These are phyloP conservation scores for Conger conger DNA, from an alignment of 2,113 vertebrate species.

Conservation along the genomic window DNA sequence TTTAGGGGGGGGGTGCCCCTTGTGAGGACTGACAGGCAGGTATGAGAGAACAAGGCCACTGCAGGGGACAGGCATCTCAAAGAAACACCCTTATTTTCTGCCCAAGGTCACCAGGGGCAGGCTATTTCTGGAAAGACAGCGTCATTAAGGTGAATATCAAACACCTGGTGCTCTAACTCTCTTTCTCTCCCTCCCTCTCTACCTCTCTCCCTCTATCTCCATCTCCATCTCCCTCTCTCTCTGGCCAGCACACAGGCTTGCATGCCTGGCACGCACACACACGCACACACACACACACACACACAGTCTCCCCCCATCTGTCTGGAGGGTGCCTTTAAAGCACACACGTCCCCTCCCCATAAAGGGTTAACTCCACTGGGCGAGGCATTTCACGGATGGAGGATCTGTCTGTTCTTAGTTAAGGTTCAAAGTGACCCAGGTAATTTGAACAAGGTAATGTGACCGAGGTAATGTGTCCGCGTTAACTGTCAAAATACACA, in stretches of 20 bases:
- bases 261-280: background rate
- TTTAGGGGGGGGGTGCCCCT: background rate
- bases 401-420: background rate
- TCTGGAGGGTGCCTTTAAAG: background rate
- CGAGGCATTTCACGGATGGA: background rate
- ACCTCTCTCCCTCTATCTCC: background rate
- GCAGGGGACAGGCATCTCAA: constrained; percentile 35
- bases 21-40: constrained; percentile 9
- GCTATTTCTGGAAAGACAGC: constrained; percentile 43
- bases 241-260: no score
- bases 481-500: no score
- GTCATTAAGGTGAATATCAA: constrained; percentile 29
- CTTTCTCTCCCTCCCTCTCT: constrained; percentile 2
- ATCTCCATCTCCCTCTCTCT: background rate
- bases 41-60: constrained; percentile 34
- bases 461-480: no score
- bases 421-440: background rate
- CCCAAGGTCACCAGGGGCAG: constrained; percentile 24
- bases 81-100: constrained; percentile 20
- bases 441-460: no score
- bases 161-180: constrained; percentile 15
- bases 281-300: background rate
- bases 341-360: background rate
- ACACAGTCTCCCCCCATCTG: background rate
- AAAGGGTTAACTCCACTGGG: constrained; percentile 18